Evolutionary conservation across 2,113 vertebrate species (phyloP), one percentile per base, ranked within the genome.

Genomic region (Collichthys lucidus): DNA sequence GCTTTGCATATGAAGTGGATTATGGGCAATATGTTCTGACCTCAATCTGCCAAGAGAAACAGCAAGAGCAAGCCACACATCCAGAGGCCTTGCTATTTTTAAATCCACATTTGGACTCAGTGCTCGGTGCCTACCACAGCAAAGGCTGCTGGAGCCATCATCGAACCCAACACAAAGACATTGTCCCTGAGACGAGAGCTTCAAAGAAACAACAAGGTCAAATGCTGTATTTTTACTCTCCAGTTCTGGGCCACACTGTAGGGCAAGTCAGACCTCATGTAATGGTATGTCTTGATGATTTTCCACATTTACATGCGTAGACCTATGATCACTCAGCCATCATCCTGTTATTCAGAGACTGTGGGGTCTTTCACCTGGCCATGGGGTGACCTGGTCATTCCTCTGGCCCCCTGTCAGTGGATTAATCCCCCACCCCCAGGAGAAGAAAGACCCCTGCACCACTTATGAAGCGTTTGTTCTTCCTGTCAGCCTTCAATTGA

Each of bases 401-500:
- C 88, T 75, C 35, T 66, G 29, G 22, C 55, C 83, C 71, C 84
- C 70, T 73, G 69, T 91, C 63, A 71, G 72, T 86, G 79, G 89
- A 92, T 88, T 81, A 81, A 62, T 70, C 74, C 81, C 82, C 79
- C 20, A 68, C 62, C 77, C 80, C 40, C 49, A 81, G 70, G 82
- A 89, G 84, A 85, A 91, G 87, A 90, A 84, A 91, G 89, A 92
- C 84, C 89, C 87, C 85, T 80, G 90, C 67, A 70, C 86, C 83
- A 88, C 83, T 94, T 93, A 93, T 91, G 89, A 94, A 92, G 92
- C 89, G 92, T 93, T 93, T 95, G 91, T 93, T 94, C 93, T 90
- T 92, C 92, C 93, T 90, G 91, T 94, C 91, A 91, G 90, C 85
- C 92, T 91, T 91, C 92, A 95, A 93, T 95, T 94, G 94, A 92